Conservation (phyloP, 2,113 vertebrate genomes). For the Emydocephalus ijimae region DNA sequence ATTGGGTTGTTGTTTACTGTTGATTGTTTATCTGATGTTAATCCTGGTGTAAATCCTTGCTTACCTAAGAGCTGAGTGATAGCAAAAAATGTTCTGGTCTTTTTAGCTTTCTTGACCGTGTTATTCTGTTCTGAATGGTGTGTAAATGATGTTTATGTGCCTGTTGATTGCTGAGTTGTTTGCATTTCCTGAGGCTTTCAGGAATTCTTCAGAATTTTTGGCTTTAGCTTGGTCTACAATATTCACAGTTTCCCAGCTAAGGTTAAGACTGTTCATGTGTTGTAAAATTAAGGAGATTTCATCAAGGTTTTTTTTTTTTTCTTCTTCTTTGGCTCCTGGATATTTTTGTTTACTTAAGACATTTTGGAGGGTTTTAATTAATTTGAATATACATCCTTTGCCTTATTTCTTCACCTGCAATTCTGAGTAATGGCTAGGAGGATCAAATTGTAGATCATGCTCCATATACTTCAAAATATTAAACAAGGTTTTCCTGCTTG, state of each 20-base stretch:
- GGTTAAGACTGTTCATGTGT: not conserved
- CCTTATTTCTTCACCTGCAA: not conserved
- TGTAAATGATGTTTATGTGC: not conserved
- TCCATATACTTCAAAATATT: not conserved
- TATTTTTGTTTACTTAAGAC: not conserved
- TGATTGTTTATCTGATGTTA: not conserved
- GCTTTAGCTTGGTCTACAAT: not conserved
- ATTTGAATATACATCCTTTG: not conserved
- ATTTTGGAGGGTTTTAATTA: not conserved
- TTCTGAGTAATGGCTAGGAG: not conserved
- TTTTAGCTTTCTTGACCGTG: not conserved
- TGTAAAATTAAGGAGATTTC: not conserved
- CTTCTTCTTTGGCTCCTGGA: not conserved
- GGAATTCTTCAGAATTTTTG: no score
- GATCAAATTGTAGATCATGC: not conserved
- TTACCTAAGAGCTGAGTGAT: not conserved
- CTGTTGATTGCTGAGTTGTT: no score
- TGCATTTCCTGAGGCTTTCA: no score
- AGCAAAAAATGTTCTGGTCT: not conserved
- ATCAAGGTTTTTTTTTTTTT: not conserved
- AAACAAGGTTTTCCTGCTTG: not conserved
- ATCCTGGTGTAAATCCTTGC: not conserved
- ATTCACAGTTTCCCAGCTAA: not conserved
- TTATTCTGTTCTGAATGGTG: not conserved
- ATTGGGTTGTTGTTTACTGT: not conserved